Evolutionary conservation across 2,113 vertebrate species (phyloP), one percentile per base, ranked within the genome.

Genomic region (Lethenteron reissneri): DNA sequence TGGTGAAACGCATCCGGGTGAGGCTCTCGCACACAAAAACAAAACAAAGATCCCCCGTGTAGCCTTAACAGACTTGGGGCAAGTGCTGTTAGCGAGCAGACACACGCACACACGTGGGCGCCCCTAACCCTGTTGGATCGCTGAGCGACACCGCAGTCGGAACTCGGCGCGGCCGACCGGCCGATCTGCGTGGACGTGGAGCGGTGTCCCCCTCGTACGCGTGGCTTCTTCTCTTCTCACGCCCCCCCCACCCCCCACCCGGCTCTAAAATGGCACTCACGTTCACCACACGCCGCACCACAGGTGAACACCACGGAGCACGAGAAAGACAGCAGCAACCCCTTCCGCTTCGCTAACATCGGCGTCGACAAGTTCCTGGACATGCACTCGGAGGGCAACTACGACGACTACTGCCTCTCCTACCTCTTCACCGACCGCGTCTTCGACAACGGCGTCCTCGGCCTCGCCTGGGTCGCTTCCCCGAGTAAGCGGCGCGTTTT

Each of bases 341-440:
- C 94, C 5, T 99, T 99, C 77, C 85, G 94, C 73, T 99, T 99
- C 75, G 85, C 90, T 58, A 99, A 99, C 77, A 97, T 99, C 72
- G 94, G 94, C 0, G 94, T 99, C 78, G 94, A 99, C 77, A 99
- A 99, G 78, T 99, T 99, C 75, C 80, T 97, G 77, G 94, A 99
- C 75, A 81, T 99, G 76, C 97, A 99, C 78, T 99, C 94, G 0
- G 94, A 99, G 73, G 91, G 97, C 84, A 99, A 99, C 81, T 92
- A 97, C 1, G 92, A 99, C 62, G 91, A 96, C 78, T 99, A 99
- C 80, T 97, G 94, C 78, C 79, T 99, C 80, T 91, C 94, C 75
- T 99, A 99, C 73, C 92, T 99, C 74, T 99, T 99, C 78, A 99
- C 94, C 1, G 94, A 99, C 80, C 80, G 92, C 75, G 94, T 97